Evolutionary conservation across 2,797 vertebrate genomes (phyloP), one percentile per base, ranked within the genome.

Genomic region (Acanthurus tractus): DNA sequence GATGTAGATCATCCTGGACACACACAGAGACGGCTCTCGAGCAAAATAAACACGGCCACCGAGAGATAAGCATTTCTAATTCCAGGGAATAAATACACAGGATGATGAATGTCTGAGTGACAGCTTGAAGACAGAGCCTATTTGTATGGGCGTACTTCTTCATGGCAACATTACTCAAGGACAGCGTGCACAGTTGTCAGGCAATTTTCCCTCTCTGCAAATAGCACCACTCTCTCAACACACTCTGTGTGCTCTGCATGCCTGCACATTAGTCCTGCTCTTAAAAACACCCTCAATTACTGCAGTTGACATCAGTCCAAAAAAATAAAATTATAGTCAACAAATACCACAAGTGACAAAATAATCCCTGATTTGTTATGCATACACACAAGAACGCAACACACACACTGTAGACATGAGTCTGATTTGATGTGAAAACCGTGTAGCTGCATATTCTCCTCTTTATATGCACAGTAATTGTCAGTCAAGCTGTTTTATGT

Each of bases 91-190:
- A 86, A 89, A 84, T 71, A 78, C 83, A 46, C 69, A 58, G 74
- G 23, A 58, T 82, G 86, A 88, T 87, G 84, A 92, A 86, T 83
- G 81, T 79, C 29, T 89, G 85, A 93, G 76, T 90, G 90, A 90
- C 84, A 88, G 75, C 67, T 85, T 74, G 76, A 83, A 90, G 75
- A 85, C 86, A 65, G 75, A 79, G 73, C 70, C 45, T 84, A 80
- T 88, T 89, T 93, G 83, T 87, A 71, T 82, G 84, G 77, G 74
- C 57, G 74, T 72, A 82, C 70, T 88, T 90, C 87, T 81, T 88
- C 83, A 56, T 77, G 70, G 81, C 81, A 80, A 78, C 78, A 89
- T 89, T 83, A 88, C 77, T 88, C 87, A 83, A 76, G 70, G 72
- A 71, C 79, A 67, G 82, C 53, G 12, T 40, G 6, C 78, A 84